Evolutionary conservation across 2,113 vertebrate genomes (phyloP), one percentile per base, ranked within the genome.

Genomic region (Brachionichthys hirsutus): DNA sequence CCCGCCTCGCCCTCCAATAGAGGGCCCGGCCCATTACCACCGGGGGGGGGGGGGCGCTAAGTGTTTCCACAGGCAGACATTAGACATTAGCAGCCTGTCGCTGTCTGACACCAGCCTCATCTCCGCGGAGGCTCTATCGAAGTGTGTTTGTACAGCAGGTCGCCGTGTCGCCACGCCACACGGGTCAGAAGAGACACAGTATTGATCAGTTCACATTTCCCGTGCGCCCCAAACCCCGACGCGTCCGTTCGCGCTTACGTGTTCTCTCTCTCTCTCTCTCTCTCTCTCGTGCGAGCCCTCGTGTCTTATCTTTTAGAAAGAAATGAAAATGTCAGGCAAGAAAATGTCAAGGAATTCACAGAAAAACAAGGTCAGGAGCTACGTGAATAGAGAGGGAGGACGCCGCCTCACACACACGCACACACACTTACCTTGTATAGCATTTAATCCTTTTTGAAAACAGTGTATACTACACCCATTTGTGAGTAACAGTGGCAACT

Each of bases 191-290:
- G 90, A 94, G 93, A 93, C 92, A 74, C 18, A 88, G 90, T 96
- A 98, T 97, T 92, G 96, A 98, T 97, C 94, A 94, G 93, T 93
- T 98, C 95, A 95, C 95, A 95, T 97, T 96, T 96, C 92, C 91
- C 49, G 24, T 30, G 24, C 24, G 24, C 3, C 5, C 24, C 4
- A 30, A 30, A 30, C 24, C 24, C 24, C 4, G 15, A 38, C 2
- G 47, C 1, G 9, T 10, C 8, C 24, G 24, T 30, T 4, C 24
- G 24, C 24, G 24, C 34, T 51, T 66, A 45, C 34, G 44, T 79
- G n/a, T n/a, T n/a, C n/a, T n/a, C n/a, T n/a, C n/a, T 60, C 68
- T 38, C 36, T 14, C 57, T 62, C 18, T 60, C 68, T 38, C 36
- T 60, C 68, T 38, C 36, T 14, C 57, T 62, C 18, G 20, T 6